Evolutionary conservation across 2,888 invertebrate genomes (phyloP), one percentile per base, ranked within the genome.

Genomic region (Drosophila ezoana): DNA sequence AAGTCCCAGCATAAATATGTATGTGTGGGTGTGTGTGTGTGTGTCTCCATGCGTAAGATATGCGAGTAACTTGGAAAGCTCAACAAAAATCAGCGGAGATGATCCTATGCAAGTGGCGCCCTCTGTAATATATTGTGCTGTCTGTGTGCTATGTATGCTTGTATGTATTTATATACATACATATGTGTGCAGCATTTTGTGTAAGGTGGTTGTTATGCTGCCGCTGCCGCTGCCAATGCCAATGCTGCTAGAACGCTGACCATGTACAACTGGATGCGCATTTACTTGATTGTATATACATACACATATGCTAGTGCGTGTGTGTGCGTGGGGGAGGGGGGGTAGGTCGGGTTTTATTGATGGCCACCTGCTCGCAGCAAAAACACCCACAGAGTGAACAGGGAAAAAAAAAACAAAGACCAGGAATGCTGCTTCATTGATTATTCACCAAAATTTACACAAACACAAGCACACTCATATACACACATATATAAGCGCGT

Each of bases 381-480:
- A 23, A 40, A 52, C 66, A 61, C 64, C 78, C 73, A 73, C 73
- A 59, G 61, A 51, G 48, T 58, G n/a, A 45, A 40, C 16, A 41
- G 43, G 43, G 3, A 23, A 23, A 18, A 40, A 32, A 37, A 56
- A 16, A 51, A 33, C 38, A 51, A 58, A 58, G 51, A 43, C 4
- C 57, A 79, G 61, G 53, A 79, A 75, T 75, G 67, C 65, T 72
- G 72, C 70, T 79, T 76, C 85, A 90, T 90, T 90, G 90, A 90
- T 90, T 90, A 88, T 83, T 90, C 76, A 86, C 85, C 73, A 70
- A 79, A 76, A 58, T 64, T 49, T 40, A 69, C 56, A 53, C 67
- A 45, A 14, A 43, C 44, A 54, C 47, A 62, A 20, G 32, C 51
- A 47, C 49, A 11, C 35, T 35, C 11, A 10, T 35, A 62, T 33